phyloP scores from a whole-genome alignment of 2,113 vertebrate species.

The Notechis scutatus region DNA sequence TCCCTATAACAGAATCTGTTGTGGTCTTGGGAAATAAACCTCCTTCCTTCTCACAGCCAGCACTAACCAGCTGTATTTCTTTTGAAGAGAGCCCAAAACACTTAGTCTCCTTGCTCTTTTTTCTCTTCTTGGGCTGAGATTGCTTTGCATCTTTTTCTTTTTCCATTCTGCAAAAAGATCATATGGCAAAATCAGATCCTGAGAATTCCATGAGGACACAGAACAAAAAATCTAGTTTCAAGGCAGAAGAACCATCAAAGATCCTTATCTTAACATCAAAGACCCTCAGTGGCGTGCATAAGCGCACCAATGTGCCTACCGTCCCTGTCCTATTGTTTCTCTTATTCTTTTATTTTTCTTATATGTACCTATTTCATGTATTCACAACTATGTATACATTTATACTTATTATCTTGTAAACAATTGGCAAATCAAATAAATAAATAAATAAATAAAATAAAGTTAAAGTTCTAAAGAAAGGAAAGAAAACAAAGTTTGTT shows the following conservation, averaged over 20 bases:
- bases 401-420: too few species aligned
- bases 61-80: not conserved
- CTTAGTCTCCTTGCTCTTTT: slow-evolving; percentile 59
- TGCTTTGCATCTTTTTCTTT: slow-evolving; percentile 27
- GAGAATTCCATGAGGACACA: not conserved
- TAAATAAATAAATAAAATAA: too few species aligned
- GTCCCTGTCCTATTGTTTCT: too few species aligned
- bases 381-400: too few species aligned
- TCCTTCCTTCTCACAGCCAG: not conserved
- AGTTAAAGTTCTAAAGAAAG: not conserved
- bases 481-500: not conserved
- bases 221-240: not conserved
- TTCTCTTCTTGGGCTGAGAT: slow-evolving; percentile 54
- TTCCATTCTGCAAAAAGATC: slow-evolving; percentile 24
- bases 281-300: not conserved
- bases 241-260: not conserved
- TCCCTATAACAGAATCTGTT: slow-evolving; percentile 47
- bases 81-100: not conserved
- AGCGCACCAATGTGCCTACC: too few species aligned
- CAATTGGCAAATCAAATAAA: too few species aligned
- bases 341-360: too few species aligned
- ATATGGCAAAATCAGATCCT: not conserved
- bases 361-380: too few species aligned
- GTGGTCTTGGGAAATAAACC: too few species aligned
- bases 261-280: too few species aligned